phyloP scores from a whole-genome alignment of 2,888 invertebrate genomes.

The Drosophila anomelani region DNA sequence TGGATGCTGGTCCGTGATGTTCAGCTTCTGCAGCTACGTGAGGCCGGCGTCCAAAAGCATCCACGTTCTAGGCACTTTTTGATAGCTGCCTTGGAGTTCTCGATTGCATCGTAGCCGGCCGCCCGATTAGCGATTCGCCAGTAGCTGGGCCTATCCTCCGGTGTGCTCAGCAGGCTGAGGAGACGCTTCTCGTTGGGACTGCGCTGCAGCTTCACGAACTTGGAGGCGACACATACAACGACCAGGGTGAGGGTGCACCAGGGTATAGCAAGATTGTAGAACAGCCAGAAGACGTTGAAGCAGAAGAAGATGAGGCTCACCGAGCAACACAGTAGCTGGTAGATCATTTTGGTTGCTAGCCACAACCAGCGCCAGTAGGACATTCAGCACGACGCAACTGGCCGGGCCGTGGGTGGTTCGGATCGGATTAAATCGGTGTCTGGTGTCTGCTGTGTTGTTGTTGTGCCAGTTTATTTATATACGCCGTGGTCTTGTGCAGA shows the following conservation, averaged over 20 bases:
- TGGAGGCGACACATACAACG: too few species aligned
- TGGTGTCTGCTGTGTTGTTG: constrained; percentile 3
- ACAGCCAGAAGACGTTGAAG: constrained; percentile 84
- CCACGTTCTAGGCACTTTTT: constrained; percentile 84
- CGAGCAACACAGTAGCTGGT: constrained; percentile 83
- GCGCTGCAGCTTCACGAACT: too few species aligned
- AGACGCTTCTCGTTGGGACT: too few species aligned
- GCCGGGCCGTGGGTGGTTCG: constrained; percentile 14
- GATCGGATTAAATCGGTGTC: constrained; percentile 6
- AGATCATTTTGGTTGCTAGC: constrained; percentile 83
- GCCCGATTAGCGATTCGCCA: constrained; percentile 84
- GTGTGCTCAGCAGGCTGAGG: too few species aligned
- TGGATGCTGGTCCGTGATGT: constrained; percentile 84
- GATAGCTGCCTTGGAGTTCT: constrained; percentile 83
- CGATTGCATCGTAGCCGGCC: constrained; percentile 84
- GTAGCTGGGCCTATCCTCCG: too few species aligned
- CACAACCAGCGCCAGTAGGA: constrained; percentile 78
- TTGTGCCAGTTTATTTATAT: constrained; percentile 22
- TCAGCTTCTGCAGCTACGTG: constrained; percentile 82
- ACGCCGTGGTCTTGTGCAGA: constrained; percentile 12
- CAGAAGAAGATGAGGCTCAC: constrained; percentile 81
- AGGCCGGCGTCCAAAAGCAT: constrained; percentile 83
- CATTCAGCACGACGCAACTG: constrained; percentile 74
- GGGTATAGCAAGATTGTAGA: too few species aligned
- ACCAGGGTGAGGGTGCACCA: too few species aligned